Base-by-base conservation (phyloP, 2,797 vertebrate species). In the Vespertilio murinus region DNA sequence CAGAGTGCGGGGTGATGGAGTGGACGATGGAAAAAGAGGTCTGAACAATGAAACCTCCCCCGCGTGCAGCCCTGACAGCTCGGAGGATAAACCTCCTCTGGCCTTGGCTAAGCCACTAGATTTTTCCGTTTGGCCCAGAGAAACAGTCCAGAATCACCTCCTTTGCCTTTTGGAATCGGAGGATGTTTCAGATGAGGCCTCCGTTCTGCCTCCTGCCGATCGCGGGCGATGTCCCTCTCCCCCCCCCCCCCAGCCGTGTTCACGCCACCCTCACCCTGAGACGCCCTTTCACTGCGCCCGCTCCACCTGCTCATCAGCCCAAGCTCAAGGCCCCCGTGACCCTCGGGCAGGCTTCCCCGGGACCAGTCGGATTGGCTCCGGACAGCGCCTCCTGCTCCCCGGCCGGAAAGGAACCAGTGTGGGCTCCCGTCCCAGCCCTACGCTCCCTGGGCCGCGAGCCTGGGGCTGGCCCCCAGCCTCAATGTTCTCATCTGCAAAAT, bases 1-100 rank as follows among this genome's bases (percentile, higher is more conserved):
- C 95, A 45, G 94, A 94, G 59, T 0, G 33, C 96, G 78, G 2
- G 61, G 87, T 95, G 96, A 97, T 93, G 3, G 93, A 98, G 96
- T 94, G 95, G 93, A 87, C 17, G 70, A 80, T 92, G 95, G 97
- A 94, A 97, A 95, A 98, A 94, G 3, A 65, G 22, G 35, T 87
- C 71, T 95, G 56, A 96, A 84, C 96, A 96, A 93, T 95, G 95
- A 94, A 81, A 81, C 45, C 59, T 84, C 56, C 75, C 91, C 9
- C 54, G 65, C 54, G 54, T 40, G 87, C 88, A 89, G 35, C 33
- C 64, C 94, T 74, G 96, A 83, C 88, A 95, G 30, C 0, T 22
- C 61, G 2, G 0, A 5, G 82, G 77, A 87, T 90, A 96, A 97
- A 96, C 94, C 94, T 67, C 42, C 0, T 77, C 78, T 95, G 45